Evolutionary conservation across 2,888 invertebrate genomes (phyloP), one percentile per base, ranked within the genome.

Genomic region (Lepidocyrtinus sp.): DNA sequence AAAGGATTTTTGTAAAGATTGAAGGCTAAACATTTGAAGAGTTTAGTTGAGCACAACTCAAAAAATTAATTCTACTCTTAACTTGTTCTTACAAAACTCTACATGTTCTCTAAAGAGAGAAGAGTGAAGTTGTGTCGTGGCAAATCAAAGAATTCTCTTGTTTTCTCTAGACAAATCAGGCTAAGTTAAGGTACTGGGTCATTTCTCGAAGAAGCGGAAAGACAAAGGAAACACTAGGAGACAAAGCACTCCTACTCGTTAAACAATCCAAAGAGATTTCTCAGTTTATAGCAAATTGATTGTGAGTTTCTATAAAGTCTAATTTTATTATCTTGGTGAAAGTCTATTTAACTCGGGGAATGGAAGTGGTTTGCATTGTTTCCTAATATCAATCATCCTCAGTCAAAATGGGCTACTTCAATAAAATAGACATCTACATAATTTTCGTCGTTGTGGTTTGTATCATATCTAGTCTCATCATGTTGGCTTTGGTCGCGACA

Each of bases 381-480:
- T 22, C 19, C 22, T n/a, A 59, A 7, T 21, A 59, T 59, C 59
- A 59, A 59, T 59, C 59, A 21, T 21, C 59, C 1, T 55, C 45
- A 26, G 12, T 55, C 67, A 64, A 9, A 50, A 76, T 70, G 64
- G 36, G 22, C 1, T 76, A 21, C 36, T 61, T 76, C 15, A 76
- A 21, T 1, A 76, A 76, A 64, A 46, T 70, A 50, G 64, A 76
- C 50, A 70, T 76, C 55, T 76, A 70, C 62, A 22, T 76, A 25
- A 62, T 76, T 19, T 70, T 76, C 36, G 55, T 76, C 9, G 17
- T 70, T n/a, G 27, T 26, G 5, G 55, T 36, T 3, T 45, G 45
- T 26, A 21, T 50, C 3, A 36, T 76, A 21, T 68, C 69, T 19
- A 63, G 64, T 2, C 55, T 76, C 15, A 76, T 76, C 62, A 76